These are phyloP conservation scores for Mimachlamys varia DNA, from an alignment of 2,888 invertebrate species.

Conservation along the genomic window DNA sequence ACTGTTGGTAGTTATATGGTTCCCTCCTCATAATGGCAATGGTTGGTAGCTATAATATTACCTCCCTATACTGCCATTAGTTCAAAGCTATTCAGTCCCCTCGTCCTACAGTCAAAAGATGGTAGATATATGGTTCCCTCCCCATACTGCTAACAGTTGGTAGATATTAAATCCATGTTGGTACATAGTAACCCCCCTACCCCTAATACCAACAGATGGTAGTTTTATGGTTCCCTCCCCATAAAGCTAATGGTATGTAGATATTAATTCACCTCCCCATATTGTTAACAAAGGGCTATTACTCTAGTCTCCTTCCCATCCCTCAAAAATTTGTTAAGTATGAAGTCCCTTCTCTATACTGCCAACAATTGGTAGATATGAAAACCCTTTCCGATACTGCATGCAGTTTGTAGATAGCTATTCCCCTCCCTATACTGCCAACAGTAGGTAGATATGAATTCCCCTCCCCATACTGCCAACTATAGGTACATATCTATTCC, in stretches of 20 bases:
- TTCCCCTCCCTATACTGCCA: neutral
- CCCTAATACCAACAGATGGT: neutral
- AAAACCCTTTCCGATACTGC: neutral
- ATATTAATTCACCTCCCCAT: neutral
- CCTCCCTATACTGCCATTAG: neutral
- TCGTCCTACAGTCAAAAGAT: neutral
- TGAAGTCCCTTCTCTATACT: too few relatives aligned
- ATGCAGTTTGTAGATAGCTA: neutral
- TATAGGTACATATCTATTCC: too few relatives aligned
- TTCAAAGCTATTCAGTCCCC: neutral
- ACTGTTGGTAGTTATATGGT: neutral
- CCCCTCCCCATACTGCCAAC: neutral
- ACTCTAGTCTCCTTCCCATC: neutral
- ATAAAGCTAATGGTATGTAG: neutral
- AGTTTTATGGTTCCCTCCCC: neutral
- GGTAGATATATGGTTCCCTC: neutral
- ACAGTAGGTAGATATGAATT: neutral
- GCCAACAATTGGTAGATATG: neutral
- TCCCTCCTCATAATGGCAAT: neutral
- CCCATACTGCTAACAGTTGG: neutral
- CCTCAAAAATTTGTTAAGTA: neutral
- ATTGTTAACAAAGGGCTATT: too few relatives aligned
- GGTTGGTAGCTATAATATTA: neutral
- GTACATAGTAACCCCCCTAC: neutral
- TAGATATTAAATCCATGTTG: neutral